These are phyloP conservation scores for Nomia melanderi DNA, from an alignment of 1,140 invertebrate species.

Conservation along the genomic window DNA sequence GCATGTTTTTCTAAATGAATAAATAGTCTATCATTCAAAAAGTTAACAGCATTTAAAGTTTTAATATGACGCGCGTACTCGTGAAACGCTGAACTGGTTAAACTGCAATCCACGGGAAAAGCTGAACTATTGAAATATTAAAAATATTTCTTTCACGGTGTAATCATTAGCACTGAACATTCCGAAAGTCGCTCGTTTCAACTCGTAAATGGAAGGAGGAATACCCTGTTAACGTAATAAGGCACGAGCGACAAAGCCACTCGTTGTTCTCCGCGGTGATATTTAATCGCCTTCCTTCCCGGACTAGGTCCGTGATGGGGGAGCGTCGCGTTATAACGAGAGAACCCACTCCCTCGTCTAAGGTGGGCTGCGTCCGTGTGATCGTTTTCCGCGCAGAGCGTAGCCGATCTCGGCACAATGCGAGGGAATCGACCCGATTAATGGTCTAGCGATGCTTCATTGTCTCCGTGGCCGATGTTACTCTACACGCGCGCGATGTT, in stretches of 20 bases:
- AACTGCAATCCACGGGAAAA: too few relatives aligned
- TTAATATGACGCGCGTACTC: too few relatives aligned
- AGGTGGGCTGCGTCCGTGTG: not conserved
- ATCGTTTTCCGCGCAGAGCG: conserved; percentile 18
- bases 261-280: conserved; percentile 26
- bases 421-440: conserved; percentile 52
- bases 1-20: too few relatives aligned
- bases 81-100: too few relatives aligned
- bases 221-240: conserved; percentile 25
- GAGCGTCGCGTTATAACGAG: not conserved
- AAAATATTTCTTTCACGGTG: too few relatives aligned
- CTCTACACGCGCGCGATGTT: conserved; percentile 18
- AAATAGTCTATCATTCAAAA: too few relatives aligned
- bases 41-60: too few relatives aligned
- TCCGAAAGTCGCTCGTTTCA: too few relatives aligned
- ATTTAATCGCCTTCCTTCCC: not conserved
- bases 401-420: conserved; percentile 34
- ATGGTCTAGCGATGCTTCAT: conserved; percentile 49
- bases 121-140: too few relatives aligned
- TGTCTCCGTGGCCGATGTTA: conserved; percentile 35
- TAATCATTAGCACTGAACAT: too few relatives aligned
- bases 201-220: too few relatives aligned
- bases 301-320: not conserved
- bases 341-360: not conserved
- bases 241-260: conserved; percentile 12